phyloP scores from a whole-genome alignment of 2,113 vertebrate genomes.

The Phoxinus phoxinus region DNA sequence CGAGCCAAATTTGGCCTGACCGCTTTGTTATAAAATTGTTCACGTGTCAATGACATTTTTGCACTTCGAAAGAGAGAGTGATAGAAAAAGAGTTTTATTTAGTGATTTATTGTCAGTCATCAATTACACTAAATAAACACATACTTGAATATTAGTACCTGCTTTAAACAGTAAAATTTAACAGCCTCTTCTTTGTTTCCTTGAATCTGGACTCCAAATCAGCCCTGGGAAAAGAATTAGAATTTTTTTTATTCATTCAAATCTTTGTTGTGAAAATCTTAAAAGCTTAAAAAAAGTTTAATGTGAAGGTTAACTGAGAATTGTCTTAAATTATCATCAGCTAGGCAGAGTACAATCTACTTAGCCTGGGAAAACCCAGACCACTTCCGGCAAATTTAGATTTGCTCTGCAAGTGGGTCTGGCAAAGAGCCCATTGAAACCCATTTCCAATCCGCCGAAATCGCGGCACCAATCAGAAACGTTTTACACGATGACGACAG shows the following conservation, averaged over 20 bases:
- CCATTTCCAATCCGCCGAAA: too few species aligned
- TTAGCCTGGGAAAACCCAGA: too few species aligned
- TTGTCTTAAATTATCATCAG: neutral
- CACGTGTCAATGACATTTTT: slow-evolving; percentile 72
- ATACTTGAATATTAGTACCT: slow-evolving; percentile 27
- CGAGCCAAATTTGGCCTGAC: slow-evolving; percentile 64
- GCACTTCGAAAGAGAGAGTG: slow-evolving; percentile 33
- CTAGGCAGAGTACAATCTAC: neutral
- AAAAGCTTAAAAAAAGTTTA: neutral
- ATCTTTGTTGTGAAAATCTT: too few species aligned
- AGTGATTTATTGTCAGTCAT: neutral
- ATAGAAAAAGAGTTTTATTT: neutral
- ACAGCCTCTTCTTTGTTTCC: neutral
- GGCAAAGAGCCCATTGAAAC: too few species aligned
- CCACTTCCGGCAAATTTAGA: too few species aligned
- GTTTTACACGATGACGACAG: too few species aligned
- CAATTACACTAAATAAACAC: neutral
- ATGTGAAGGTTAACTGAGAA: neutral
- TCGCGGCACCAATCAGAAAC: too few species aligned
- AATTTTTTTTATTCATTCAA: neutral
- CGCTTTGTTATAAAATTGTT: slow-evolving; percentile 71
- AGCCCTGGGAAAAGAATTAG: slow-evolving; percentile 6
- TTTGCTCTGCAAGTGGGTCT: too few species aligned
- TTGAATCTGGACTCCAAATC: neutral
- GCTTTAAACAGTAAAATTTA: neutral